Conservation (phyloP, 2,888 invertebrate genomes). For the Cantharis flavilabris region DNA sequence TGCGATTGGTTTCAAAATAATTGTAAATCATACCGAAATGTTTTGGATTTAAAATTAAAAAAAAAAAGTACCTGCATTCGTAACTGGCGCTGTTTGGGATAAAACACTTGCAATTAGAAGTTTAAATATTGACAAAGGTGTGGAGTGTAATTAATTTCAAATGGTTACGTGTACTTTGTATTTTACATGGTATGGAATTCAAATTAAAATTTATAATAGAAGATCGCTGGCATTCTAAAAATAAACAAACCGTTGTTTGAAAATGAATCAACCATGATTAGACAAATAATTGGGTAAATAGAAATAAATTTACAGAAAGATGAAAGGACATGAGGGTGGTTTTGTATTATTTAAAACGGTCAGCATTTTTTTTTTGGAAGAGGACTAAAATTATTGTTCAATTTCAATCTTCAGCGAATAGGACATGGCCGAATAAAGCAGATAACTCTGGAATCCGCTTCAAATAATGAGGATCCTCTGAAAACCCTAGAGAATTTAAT, state of each 20-base stretch:
- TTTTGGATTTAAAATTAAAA: not conserved
- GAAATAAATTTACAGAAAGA: not conserved
- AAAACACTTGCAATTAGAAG: not conserved
- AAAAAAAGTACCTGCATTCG: not conserved
- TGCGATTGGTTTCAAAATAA: not conserved
- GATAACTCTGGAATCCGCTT: not conserved
- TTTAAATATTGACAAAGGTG: not conserved
- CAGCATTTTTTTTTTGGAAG: not conserved
- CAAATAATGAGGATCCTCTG: not conserved
- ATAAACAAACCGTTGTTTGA: not conserved
- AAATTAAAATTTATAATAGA: not conserved
- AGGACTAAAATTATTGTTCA: not conserved
- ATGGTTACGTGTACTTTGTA: not conserved
- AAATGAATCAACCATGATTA: not conserved
- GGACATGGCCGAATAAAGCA: not conserved
- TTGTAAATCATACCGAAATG: not conserved
- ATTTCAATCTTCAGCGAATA: not conserved
- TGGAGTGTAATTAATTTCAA: constrained; percentile 3
- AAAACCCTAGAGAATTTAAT: not conserved
- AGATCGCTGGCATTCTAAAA: not conserved
- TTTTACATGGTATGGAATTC: not conserved
- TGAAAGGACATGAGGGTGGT: not conserved
- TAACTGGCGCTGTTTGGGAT: not conserved
- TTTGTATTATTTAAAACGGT: not conserved
- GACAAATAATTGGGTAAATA: not conserved